phyloP scores from a whole-genome alignment of 2,113 vertebrate genomes.

The Malurus melanocephalus region DNA sequence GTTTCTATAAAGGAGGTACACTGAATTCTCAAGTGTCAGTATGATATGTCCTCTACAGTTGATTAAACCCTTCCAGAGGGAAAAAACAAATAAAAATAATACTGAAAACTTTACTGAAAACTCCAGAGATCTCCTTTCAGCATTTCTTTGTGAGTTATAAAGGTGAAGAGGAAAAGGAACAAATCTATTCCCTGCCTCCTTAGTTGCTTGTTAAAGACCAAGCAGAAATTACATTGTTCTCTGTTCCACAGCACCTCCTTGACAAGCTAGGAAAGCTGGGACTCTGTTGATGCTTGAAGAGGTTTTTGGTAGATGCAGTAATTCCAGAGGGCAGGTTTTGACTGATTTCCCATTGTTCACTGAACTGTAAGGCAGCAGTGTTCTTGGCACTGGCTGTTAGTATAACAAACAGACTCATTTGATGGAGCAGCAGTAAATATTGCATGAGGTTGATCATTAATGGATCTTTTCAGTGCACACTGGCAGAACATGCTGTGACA shows the following conservation, averaged over 20 bases:
- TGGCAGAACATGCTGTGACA: constrained; percentile 11
- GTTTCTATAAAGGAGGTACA: background rate
- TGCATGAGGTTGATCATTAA: constrained; percentile 68
- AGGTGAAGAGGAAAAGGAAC: background rate
- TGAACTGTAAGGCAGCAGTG: background rate
- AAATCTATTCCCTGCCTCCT: background rate
- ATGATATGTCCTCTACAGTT: background rate
- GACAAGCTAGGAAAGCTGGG: background rate
- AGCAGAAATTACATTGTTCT: background rate
- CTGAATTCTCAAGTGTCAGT: background rate
- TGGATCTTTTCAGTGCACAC: constrained; percentile 47
- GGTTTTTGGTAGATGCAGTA: background rate
- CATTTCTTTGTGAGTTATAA: background rate
- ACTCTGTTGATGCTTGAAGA: background rate
- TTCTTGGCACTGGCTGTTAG: constrained; percentile 32
- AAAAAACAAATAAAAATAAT: background rate
- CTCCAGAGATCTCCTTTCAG: background rate
- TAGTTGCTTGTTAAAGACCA: background rate
- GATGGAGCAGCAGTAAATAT: constrained; percentile 70
- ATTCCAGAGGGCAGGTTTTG: background rate
- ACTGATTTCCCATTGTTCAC: constrained; percentile 39
- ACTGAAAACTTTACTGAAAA: background rate
- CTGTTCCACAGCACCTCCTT: background rate
- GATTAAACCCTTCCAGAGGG: background rate
- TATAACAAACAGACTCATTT: constrained; percentile 56